Evolutionary conservation across 2,888 invertebrate genomes (phyloP).

Genomic region (Brachyptera putata): DNA sequence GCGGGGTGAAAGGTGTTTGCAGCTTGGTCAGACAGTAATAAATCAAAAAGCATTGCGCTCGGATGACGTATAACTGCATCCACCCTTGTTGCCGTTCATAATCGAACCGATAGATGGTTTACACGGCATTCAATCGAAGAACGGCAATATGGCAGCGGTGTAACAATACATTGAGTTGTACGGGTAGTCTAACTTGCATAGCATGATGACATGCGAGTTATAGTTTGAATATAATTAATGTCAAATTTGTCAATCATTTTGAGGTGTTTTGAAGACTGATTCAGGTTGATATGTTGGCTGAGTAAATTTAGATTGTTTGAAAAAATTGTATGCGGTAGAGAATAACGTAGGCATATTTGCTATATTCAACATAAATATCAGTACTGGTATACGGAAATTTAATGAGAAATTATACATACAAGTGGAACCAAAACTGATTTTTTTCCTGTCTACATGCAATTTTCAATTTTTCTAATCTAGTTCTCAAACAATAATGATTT

Average conservation of each 20-base stretch:
- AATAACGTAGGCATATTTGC: background rate
- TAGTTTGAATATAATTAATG: background rate
- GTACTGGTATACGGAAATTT: too few relatives aligned
- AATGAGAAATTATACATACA: too few relatives aligned
- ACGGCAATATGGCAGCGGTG: too few relatives aligned
- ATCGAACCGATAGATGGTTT: too few relatives aligned
- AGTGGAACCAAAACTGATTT: too few relatives aligned
- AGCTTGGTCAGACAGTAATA: background rate
- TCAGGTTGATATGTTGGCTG: background rate
- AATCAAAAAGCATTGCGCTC: background rate
- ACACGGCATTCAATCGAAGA: slow-evolving; percentile 1
- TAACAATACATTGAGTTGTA: too few relatives aligned
- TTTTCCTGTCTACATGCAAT: too few relatives aligned
- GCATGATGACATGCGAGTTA: background rate
- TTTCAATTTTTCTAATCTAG: too few relatives aligned
- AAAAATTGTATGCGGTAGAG: background rate
- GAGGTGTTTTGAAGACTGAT: too few relatives aligned
- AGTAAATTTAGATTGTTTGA: background rate
- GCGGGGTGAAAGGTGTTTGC: background rate
- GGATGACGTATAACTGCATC: slow-evolving; percentile 3
- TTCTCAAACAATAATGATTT: too few relatives aligned
- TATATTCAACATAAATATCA: background rate
- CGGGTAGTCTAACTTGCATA: too few relatives aligned
- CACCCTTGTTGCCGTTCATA: slow-evolving; percentile 7
- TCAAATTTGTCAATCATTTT: too few relatives aligned